These are phyloP conservation scores for Acleris sparsana DNA, from an alignment of 2,888 invertebrate species.

Conservation along the genomic window DNA sequence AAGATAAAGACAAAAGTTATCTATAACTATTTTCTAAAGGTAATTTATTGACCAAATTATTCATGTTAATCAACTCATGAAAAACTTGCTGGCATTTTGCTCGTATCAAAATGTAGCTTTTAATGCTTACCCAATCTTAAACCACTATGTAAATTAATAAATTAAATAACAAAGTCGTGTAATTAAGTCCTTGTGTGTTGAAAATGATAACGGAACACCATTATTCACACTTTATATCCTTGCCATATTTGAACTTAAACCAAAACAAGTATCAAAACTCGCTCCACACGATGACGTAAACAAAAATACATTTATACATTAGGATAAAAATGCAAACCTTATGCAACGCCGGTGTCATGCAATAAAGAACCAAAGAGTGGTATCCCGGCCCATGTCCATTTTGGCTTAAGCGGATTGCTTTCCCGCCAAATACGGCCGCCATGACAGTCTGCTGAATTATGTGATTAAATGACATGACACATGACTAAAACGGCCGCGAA, in stretches of 20 bases:
- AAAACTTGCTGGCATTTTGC: too few species aligned
- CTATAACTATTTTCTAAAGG: too few species aligned
- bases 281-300: slow-evolving; percentile 8
- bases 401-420: slow-evolving; percentile 79
- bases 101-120: too few species aligned
- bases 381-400: slow-evolving; percentile 71
- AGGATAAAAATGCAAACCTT: slow-evolving; percentile 61
- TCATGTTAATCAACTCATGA: too few species aligned
- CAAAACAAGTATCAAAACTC: slow-evolving; percentile 19
- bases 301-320: slow-evolving; percentile 42
- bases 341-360: slow-evolving; percentile 61
- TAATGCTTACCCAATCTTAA: too few species aligned
- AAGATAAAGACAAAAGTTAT: too few species aligned
- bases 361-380: slow-evolving; percentile 72
- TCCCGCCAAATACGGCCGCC: slow-evolving; percentile 80
- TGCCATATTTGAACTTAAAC: not conserved
- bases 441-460: slow-evolving; percentile 80
- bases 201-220: slow-evolving; percentile 20
- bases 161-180: not conserved
- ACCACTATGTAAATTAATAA: slow-evolving; percentile 1
- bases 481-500: slow-evolving; percentile 60
- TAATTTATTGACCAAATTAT: too few species aligned
- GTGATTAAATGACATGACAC: slow-evolving; percentile 75
- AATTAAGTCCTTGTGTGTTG: slow-evolving; percentile 4
- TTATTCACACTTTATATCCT: slow-evolving; percentile 9